Evolutionary conservation across 2,113 vertebrate genomes (phyloP).

Genomic region (Dissostichus mawsoni): DNA sequence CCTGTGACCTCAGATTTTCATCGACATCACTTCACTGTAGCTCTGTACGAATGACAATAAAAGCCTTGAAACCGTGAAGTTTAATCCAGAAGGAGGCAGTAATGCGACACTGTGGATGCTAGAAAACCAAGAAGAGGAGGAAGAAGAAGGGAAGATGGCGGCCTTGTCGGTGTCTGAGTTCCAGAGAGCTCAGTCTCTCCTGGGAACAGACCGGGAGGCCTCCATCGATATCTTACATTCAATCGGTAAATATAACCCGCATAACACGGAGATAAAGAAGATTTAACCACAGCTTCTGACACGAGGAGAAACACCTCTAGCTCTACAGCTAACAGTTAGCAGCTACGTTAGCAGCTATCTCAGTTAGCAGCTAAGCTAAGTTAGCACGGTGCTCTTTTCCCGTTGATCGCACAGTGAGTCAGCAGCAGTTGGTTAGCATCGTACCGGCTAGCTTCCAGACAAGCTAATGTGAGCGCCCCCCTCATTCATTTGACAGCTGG

Average conservation of each 20-base stretch:
- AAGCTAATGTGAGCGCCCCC: conserved; percentile 49
- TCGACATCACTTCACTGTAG: too few relatives aligned
- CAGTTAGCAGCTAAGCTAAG: conserved; percentile 42
- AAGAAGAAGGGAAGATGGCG: conserved; percentile 88
- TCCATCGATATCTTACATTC: conserved; percentile 95
- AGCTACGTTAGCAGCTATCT: conserved; percentile 38
- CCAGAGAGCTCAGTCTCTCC: conserved; percentile 94
- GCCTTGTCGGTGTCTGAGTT: conserved; percentile 95
- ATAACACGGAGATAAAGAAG: rapidly evolving
- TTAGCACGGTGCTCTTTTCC: conserved; percentile 22
- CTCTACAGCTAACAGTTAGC: conserved; percentile 5
- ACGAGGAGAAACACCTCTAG: not conserved
- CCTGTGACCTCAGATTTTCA: too few relatives aligned
- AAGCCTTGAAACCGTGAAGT: too few relatives aligned
- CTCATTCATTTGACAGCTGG: conserved; percentile 64
- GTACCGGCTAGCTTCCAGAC: conserved; percentile 51
- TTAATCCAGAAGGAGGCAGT: too few relatives aligned
- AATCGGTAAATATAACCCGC: conserved; percentile 85
- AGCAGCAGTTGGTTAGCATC: conserved; percentile 74
- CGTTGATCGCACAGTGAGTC: conserved; percentile 75
- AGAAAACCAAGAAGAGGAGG: conserved; percentile 32
- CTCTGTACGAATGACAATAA: too few relatives aligned
- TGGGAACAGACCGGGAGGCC: conserved; percentile 91
- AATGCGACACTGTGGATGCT: too few relatives aligned
- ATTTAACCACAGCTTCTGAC: too few relatives aligned